Evolutionary conservation across 2,113 vertebrate genomes (phyloP).

Genomic region (Brachyhypopomus gauderio): DNA sequence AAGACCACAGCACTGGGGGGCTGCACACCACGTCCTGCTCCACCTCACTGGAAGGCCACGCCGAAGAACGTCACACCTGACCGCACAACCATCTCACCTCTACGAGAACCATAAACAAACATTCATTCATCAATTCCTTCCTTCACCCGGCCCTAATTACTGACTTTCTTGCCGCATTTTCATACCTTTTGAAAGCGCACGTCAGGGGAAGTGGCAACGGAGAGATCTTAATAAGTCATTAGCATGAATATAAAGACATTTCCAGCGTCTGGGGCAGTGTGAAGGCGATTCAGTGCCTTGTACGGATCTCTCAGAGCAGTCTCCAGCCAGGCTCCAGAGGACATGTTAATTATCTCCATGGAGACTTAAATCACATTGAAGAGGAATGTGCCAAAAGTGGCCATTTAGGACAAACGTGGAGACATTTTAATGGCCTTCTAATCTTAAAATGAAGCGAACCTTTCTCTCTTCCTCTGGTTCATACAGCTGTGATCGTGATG

Average conservation of each 20-base stretch:
- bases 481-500: not conserved
- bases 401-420: slow-evolving; percentile 2
- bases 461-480: not conserved
- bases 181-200: not conserved
- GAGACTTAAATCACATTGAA: not conserved
- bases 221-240: slow-evolving; percentile 24
- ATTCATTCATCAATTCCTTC: too few relatives aligned
- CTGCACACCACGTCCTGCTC: too few relatives aligned
- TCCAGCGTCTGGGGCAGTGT: not conserved
- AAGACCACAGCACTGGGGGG: too few relatives aligned
- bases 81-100: too few relatives aligned
- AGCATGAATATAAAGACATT: slow-evolving; percentile 5
- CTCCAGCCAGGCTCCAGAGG: slow-evolving; percentile 13
- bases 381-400: slow-evolving; percentile 25
- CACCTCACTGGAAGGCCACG: too few relatives aligned
- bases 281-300: slow-evolving; percentile 33
- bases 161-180: not conserved
- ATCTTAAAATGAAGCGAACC: not conserved
- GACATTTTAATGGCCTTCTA: slow-evolving; percentile 21
- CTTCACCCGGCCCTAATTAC: too few relatives aligned
- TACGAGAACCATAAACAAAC: too few relatives aligned
- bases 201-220: not conserved
- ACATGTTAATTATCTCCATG: slow-evolving; percentile 13
- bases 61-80: too few relatives aligned
- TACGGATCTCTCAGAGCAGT: slow-evolving; percentile 16